Conservation (phyloP, 1,140 invertebrate genomes). For the Megalopta genalis region DNA sequence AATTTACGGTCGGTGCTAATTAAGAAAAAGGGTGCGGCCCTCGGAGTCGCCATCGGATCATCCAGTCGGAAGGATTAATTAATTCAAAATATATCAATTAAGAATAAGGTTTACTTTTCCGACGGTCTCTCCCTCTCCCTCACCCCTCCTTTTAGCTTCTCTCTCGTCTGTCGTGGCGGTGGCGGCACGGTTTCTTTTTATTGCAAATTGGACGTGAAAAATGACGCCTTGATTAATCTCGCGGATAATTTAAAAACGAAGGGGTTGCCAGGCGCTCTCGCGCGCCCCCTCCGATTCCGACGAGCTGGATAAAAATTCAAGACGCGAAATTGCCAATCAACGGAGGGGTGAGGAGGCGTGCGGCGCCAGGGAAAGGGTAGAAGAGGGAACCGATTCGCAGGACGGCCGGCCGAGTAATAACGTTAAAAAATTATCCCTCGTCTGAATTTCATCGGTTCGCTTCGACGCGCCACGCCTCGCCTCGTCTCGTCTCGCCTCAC, state of each 20-base stretch:
- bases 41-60: conserved; percentile 54
- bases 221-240: conserved; percentile 81
- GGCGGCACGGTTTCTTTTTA: conserved; percentile 70
- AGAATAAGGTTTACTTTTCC: conserved; percentile 79
- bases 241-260: conserved; percentile 81
- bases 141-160: not conserved
- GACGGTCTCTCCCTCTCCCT: conserved; percentile 56
- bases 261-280: conserved; percentile 70
- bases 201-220: conserved; percentile 82
- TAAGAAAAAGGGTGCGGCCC: conserved; percentile 72
- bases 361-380: conserved; percentile 38
- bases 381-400: conserved; percentile 51
- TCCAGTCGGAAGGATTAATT: conserved; percentile 78
- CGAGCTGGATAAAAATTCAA: conserved; percentile 79
- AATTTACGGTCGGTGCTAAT: conserved; percentile 79
- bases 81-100: conserved; percentile 81
- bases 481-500: conserved; percentile 66
- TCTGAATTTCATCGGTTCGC: conserved; percentile 76
- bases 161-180: conserved; percentile 27
- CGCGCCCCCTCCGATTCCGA: conserved; percentile 38
- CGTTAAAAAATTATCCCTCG: conserved; percentile 79
- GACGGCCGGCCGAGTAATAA: conserved; percentile 72
- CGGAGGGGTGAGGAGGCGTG: conserved; percentile 47
- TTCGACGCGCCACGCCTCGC: conserved; percentile 71
- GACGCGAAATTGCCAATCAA: conserved; percentile 80